phyloP scores from a whole-genome alignment of 2,888 invertebrate genomes.

The Steinernema hermaphroditum region DNA sequence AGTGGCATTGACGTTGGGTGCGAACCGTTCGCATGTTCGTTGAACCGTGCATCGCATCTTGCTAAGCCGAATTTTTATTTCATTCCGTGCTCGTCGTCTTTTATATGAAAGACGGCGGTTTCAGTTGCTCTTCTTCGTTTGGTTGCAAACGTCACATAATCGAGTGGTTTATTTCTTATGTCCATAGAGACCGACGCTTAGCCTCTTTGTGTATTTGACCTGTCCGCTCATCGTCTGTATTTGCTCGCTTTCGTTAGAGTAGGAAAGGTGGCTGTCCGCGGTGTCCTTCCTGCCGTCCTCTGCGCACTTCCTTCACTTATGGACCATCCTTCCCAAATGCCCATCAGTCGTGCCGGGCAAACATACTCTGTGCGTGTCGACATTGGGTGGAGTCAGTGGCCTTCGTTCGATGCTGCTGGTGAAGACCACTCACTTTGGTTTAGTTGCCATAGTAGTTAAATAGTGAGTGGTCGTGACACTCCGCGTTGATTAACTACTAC shows the following conservation, averaged over 20 bases:
- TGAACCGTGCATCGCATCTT: no score
- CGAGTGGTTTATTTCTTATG: no score
- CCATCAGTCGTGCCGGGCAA: background rate
- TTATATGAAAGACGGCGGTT: no score
- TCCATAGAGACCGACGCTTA: no score
- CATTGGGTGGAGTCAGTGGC: background rate
- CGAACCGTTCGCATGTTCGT: no score
- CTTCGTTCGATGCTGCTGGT: background rate
- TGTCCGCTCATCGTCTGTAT: background rate
- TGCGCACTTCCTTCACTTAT: background rate
- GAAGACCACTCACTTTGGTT: background rate
- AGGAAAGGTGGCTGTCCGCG: background rate
- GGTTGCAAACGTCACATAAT: no score
- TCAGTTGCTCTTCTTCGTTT: no score
- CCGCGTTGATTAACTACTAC: background rate
- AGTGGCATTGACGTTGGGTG: no score
- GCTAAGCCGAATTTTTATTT: no score
- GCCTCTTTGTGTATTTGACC: background rate
- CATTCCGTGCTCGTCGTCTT: no score
- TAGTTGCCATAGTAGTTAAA: slow-evolving; percentile 9
- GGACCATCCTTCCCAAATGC: background rate
- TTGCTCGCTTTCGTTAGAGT: background rate
- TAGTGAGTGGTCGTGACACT: background rate
- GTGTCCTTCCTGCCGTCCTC: background rate
- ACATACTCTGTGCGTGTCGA: background rate